Conservation (phyloP, 2,113 vertebrate species). For the Rhizomys pruinosus region DNA sequence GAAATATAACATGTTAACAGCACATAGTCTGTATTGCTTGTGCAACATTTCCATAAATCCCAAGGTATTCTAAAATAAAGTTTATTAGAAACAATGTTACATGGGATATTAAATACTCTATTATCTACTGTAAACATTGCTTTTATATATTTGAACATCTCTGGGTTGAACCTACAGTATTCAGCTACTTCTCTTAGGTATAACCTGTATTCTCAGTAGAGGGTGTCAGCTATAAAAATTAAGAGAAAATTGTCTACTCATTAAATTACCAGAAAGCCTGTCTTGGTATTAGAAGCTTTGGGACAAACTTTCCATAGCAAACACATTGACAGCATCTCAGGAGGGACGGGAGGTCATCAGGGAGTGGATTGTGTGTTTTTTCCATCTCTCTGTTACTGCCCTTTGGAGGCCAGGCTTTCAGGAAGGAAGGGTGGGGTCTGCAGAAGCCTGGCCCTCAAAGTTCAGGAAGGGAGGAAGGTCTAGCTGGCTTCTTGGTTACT, state of each 20-base stretch:
- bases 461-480: slow-evolving; percentile 95
- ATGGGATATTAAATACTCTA: background rate
- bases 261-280: slow-evolving; percentile 54
- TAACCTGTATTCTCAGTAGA: background rate
- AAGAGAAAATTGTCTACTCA: slow-evolving; percentile 6
- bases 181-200: background rate
- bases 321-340: slow-evolving; percentile 65
- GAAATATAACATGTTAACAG: background rate
- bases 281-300: slow-evolving; percentile 66
- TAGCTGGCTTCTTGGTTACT: slow-evolving; percentile 87
- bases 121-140: background rate
- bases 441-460: slow-evolving; percentile 87
- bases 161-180: background rate
- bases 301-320: slow-evolving; percentile 60
- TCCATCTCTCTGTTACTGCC: slow-evolving; percentile 80
- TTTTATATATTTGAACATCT: background rate
- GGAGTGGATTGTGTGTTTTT: slow-evolving; percentile 50
- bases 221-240: background rate
- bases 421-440: slow-evolving; percentile 93
- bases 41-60: background rate
- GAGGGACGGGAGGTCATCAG: slow-evolving; percentile 80
- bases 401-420: slow-evolving; percentile 83
- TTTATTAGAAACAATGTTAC: background rate
- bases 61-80: slow-evolving; percentile 25
- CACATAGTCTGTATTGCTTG: background rate